Evolutionary conservation across 2,113 vertebrate species (phyloP).

Genomic region (Myrmecobius fasciatus): DNA sequence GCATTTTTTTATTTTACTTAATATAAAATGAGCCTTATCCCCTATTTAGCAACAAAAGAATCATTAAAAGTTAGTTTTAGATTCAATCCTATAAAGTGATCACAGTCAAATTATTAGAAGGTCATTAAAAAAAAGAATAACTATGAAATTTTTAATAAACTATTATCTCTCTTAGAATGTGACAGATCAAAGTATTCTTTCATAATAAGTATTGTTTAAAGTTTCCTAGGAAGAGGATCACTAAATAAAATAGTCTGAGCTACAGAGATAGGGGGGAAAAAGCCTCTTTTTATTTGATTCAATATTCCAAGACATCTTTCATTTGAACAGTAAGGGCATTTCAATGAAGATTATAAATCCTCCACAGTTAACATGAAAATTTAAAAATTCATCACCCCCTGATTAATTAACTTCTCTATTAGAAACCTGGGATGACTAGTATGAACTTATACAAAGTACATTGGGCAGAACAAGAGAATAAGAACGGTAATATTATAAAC

Average conservation of each 20-base stretch:
- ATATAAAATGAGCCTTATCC: neutral
- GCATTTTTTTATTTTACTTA: neutral
- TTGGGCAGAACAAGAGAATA: neutral
- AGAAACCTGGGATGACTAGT: neutral
- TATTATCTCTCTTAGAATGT: neutral
- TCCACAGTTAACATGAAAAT: neutral
- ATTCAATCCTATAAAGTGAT: neutral
- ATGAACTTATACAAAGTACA: neutral
- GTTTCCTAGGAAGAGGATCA: neutral
- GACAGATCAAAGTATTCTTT: neutral
- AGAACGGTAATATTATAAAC: neutral
- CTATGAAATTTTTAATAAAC: neutral
- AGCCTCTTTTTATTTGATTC: neutral
- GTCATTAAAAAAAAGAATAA: neutral
- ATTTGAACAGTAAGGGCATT: neutral
- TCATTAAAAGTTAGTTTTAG: slow-evolving; percentile 3
- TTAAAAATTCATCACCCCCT: neutral
- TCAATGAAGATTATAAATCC: neutral
- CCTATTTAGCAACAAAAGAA: neutral
- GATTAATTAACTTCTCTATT: neutral
- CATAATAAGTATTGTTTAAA: neutral
- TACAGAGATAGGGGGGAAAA: neutral
- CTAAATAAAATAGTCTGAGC: neutral
- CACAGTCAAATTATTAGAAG: neutral
- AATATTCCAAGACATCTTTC: neutral